A percentile compares a stretch with the other conserved stretches of the same genome.
Evolutionary conservation across 2,797 vertebrate genomes (phyloP).

Genomic region (Eulemur rubriventer): DNA sequence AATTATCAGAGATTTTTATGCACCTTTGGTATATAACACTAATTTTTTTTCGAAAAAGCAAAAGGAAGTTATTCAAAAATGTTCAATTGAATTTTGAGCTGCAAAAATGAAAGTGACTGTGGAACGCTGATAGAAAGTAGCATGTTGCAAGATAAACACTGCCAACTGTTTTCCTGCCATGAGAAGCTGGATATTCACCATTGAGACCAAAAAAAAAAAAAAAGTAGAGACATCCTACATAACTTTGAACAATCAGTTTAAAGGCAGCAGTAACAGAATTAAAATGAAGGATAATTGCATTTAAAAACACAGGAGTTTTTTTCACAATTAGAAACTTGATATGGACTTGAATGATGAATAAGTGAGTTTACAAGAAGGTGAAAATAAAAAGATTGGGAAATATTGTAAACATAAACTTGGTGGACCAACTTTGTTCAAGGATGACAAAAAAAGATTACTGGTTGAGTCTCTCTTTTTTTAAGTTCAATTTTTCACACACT

Average conservation of each 20-base stretch:
- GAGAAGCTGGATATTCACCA: slow-evolving; percentile 11
- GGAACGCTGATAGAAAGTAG: slow-evolving; percentile 44
- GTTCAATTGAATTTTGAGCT: not conserved
- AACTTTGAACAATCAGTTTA: not conserved
- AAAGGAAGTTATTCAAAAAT: slow-evolving; percentile 3
- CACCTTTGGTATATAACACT: not conserved
- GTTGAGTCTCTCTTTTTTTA: not conserved
- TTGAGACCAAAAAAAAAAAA: not conserved
- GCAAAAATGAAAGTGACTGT: not conserved
- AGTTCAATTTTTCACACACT: not conserved
- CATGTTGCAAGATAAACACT: slow-evolving; percentile 58
- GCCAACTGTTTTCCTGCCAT: slow-evolving; percentile 58
- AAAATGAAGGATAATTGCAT: slow-evolving; percentile 10
- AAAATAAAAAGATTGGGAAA: slow-evolving; percentile 15
- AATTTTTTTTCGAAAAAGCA: not conserved
- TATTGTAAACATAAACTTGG: not conserved
- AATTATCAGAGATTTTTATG: not conserved
- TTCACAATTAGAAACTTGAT: not conserved
- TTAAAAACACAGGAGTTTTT: not conserved
- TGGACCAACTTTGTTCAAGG: not conserved
- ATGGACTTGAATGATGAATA: not conserved
- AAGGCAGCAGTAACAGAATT: not conserved
- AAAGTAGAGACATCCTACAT: not conserved
- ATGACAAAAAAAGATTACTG: not conserved
- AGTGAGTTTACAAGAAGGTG: not conserved